Percentiles rank a stretch among this genome's conserved stretches.
These are phyloP conservation scores for Tenrec ecaudatus DNA, from an alignment of 2,113 vertebrate genomes.

Conservation along the genomic window DNA sequence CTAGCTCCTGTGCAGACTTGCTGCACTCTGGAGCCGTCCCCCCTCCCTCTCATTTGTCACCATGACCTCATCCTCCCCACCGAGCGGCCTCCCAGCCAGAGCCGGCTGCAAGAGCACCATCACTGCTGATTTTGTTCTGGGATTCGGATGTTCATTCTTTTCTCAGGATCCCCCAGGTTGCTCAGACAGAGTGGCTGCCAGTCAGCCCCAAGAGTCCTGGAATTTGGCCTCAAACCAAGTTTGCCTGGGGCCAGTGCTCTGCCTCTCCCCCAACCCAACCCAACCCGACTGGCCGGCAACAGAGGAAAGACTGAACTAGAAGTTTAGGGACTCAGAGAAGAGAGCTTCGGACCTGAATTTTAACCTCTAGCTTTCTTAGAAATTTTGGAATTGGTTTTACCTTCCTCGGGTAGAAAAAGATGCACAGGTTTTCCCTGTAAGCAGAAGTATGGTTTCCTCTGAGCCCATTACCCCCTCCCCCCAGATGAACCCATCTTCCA, in stretches of 20 bases:
- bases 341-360: conserved; percentile 23
- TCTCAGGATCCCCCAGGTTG: conserved; percentile 85
- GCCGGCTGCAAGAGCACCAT: conserved; percentile 64
- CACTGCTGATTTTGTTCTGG: conserved; percentile 75
- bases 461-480: background rate
- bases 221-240: conserved; percentile 81
- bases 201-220: conserved; percentile 81
- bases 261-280: background rate
- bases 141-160: conserved; percentile 81
- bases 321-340: conserved; percentile 11
- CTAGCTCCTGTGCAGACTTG: background rate
- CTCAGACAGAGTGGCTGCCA: conserved; percentile 84
- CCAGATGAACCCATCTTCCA: background rate
- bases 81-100: conserved; percentile 74
- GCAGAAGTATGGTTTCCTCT: background rate
- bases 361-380: conserved; percentile 53
- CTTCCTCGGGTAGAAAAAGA: background rate
- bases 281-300: conserved; percentile 55
- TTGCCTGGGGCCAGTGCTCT: conserved; percentile 68
- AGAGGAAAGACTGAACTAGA: background rate
- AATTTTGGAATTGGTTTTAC: background rate
- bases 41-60: conserved; percentile 62
- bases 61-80: conserved; percentile 79
- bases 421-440: background rate
- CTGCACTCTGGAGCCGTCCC: conserved; percentile 43